Base-by-base conservation (phyloP, 2,113 vertebrate species). In the Nicator chloris region DNA sequence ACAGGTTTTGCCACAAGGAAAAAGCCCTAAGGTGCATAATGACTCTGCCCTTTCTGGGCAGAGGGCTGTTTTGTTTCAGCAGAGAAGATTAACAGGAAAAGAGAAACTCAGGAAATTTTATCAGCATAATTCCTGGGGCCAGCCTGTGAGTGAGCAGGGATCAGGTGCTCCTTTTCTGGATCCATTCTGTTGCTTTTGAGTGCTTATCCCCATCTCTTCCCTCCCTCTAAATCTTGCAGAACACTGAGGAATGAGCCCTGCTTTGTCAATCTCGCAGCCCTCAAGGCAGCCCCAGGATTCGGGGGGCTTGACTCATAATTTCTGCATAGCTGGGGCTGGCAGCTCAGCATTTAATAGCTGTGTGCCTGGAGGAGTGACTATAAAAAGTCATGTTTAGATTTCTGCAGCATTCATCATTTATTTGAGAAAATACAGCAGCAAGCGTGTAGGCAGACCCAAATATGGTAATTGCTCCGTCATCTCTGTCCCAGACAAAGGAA, bases 311-410 rank as follows among this genome's bases (percentile, higher is more conserved):
- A 53, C 19, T 83, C 54, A 15, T 14, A 50, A 37, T 83, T 88
- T 59, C 54, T 77, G 91, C 61, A 13, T 42, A 73, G 80, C 88
- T 66, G 47, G 59, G 59, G 31, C 86, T 81, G 80, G 51, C 69
- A 81, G 72, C 68, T 77, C 47, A 27, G 71, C 50, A 3, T 37
- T 54, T 2, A 1, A 33, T 93, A 82, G 82, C 88, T 86, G 63
- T 15, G 54, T 75, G 92, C 88, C 86, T 20, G 5, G 24, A 45
- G 70, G 69, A 56, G 18, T 86, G 45, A 61, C 91, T 90, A 88
- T 92, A 92, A 96, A 95, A 93, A 88, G 91, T 37, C 82, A 64
- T 93, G 95, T 94, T 97, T 93, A 60, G 80, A 81, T 96, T 93
- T 93, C 91, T 95, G 79, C 3, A 7, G 80, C 24, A 15, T 83